phyloP scores from a whole-genome alignment of 2,888 invertebrate genomes.

The Cacoxenus indagator region DNA sequence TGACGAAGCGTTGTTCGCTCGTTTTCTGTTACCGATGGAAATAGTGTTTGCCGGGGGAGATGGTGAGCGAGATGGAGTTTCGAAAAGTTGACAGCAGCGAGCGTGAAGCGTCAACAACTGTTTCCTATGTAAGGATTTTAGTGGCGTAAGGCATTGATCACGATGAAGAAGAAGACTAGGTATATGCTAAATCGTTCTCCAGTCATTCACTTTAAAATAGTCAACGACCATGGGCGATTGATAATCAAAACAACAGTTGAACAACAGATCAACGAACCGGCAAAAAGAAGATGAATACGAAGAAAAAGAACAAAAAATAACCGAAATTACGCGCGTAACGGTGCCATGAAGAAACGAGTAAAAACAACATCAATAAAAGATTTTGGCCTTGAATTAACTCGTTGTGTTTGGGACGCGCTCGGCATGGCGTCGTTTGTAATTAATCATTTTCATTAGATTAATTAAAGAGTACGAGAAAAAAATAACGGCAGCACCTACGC shows the following conservation, averaged over 20 bases:
- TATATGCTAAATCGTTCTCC: slow-evolving; percentile 21
- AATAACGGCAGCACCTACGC: slow-evolving; percentile 61
- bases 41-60: too few species aligned
- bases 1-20: background rate
- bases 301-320: background rate
- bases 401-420: slow-evolving; percentile 31
- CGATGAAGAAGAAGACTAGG: slow-evolving; percentile 18
- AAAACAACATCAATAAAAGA: background rate
- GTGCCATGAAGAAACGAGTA: background rate
- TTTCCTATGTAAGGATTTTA: too few species aligned
- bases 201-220: slow-evolving; percentile 30
- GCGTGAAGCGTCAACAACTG: too few species aligned
- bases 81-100: too few species aligned
- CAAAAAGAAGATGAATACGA: background rate
- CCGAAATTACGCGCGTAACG: background rate
- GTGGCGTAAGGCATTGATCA: too few species aligned
- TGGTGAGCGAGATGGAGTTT: too few species aligned
- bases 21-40: too few species aligned
- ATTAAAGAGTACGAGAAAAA: slow-evolving; percentile 47
- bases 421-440: slow-evolving; percentile 14
- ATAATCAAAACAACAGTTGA: slow-evolving; percentile 31
- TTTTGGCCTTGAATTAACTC: slow-evolving; percentile 52
- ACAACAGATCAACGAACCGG: slow-evolving; percentile 67
- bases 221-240: slow-evolving; percentile 54
- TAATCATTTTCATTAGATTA: slow-evolving; percentile 47